Evolutionary conservation across 2,113 vertebrate species (phyloP).

Genomic region (Ursus arctos): DNA sequence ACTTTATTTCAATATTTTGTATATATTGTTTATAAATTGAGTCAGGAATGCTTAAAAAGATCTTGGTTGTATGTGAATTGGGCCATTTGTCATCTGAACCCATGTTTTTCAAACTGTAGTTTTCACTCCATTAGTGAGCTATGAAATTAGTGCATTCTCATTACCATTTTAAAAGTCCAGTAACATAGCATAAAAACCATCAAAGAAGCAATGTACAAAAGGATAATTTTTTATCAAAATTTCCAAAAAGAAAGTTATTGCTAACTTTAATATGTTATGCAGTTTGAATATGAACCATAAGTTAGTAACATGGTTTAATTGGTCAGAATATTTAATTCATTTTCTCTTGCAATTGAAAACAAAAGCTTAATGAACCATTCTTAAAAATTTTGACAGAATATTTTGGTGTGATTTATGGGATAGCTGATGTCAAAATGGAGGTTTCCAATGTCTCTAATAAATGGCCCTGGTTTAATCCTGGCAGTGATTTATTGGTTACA

Average conservation of each 20-base stretch:
- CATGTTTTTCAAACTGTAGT: neutral
- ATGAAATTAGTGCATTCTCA: constrained; percentile 27
- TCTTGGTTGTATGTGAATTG: neutral
- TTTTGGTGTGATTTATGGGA: neutral
- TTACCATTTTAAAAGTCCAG: neutral
- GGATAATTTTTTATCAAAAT: neutral
- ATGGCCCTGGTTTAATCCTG: neutral
- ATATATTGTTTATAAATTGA: neutral
- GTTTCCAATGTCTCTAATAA: constrained; percentile 40
- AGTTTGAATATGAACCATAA: neutral
- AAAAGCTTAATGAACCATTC: constrained; percentile 22
- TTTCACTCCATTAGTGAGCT: neutral
- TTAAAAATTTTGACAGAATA: constrained; percentile 57
- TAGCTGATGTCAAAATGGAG: constrained; percentile 29
- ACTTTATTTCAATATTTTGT: neutral
- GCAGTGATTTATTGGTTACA: neutral
- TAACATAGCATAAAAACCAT: constrained; percentile 40
- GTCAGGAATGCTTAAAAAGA: neutral
- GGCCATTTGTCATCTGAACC: constrained; percentile 4
- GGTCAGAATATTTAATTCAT: constrained; percentile 13
- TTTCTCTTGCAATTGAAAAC: constrained; percentile 29
- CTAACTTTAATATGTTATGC: constrained; percentile 21
- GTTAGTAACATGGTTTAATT: neutral
- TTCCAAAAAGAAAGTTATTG: neutral
- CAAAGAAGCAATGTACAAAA: neutral